phyloP scores from a whole-genome alignment of 1,140 invertebrate species.

The Ceratitis capitata region DNA sequence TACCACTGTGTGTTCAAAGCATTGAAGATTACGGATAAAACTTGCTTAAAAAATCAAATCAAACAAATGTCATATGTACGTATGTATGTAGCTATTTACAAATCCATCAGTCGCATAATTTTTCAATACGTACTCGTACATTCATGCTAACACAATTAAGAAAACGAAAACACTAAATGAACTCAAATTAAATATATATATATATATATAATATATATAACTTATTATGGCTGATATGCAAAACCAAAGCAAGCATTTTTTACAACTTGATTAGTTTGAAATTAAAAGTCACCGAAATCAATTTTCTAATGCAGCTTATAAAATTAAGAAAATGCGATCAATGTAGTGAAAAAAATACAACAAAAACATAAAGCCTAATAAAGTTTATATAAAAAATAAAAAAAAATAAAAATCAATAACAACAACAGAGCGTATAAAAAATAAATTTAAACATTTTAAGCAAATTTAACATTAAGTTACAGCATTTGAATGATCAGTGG shows the following conservation, averaged over 20 bases:
- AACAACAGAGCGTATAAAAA: too few relatives aligned
- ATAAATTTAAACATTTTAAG: constrained; percentile 1
- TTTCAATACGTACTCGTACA: background rate
- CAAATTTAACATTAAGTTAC: constrained; percentile 26
- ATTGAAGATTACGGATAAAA: background rate
- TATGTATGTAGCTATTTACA: background rate
- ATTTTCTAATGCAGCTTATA: constrained; percentile 4
- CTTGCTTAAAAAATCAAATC: background rate
- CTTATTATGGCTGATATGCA: background rate
- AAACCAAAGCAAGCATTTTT: background rate
- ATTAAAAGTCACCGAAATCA: background rate
- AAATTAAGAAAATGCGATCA: background rate
- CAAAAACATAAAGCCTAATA: background rate
- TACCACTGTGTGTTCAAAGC: background rate
- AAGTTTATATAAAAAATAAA: background rate
- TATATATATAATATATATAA: background rate
- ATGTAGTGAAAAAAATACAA: background rate
- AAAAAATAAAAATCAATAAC: too few relatives aligned
- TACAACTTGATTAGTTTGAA: background rate
- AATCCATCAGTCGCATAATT: background rate
- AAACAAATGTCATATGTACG: too few relatives aligned
- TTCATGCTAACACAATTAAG: background rate
- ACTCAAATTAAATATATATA: background rate
- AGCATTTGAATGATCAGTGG: constrained; percentile 20
- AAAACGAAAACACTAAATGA: background rate